These are phyloP conservation scores for Acrobasis repandana DNA, from an alignment of 2,888 invertebrate genomes.

Conservation along the genomic window DNA sequence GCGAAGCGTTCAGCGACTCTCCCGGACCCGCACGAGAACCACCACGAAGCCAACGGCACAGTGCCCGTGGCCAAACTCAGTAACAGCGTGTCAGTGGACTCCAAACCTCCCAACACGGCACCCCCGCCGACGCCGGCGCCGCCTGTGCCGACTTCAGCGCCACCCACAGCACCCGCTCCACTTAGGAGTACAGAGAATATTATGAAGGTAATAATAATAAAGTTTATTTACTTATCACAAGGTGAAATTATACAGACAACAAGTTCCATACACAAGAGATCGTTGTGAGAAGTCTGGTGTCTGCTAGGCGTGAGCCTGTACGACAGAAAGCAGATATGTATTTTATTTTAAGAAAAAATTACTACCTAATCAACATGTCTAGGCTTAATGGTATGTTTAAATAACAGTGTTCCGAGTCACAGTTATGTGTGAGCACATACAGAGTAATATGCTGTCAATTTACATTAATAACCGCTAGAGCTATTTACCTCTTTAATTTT, in stretches of 20 bases:
- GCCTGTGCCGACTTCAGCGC: conserved; percentile 66
- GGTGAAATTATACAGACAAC: too few species aligned
- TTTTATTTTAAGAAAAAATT: too few species aligned
- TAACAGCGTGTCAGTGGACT: conserved; percentile 70
- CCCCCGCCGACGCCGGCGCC: conserved; percentile 75
- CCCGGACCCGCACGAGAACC: conserved; percentile 71
- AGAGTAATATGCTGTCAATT: not conserved
- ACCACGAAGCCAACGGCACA: conserved; percentile 77
- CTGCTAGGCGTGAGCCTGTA: too few species aligned
- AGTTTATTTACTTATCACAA: too few species aligned
- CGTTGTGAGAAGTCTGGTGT: too few species aligned
- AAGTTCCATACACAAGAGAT: too few species aligned
- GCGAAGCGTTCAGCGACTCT: conserved; percentile 73
- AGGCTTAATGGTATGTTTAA: too few species aligned
- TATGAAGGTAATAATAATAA: conserved; percentile 75
- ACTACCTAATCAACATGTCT: too few species aligned
- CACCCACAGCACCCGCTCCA: conserved; percentile 56
- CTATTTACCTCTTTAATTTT: not conserved
- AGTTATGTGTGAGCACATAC: too few species aligned
- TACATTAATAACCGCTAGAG: not conserved
- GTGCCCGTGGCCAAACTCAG: conserved; percentile 58
- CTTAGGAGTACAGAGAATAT: conserved; percentile 75
- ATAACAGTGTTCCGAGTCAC: too few species aligned
- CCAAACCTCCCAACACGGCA: conserved; percentile 66
- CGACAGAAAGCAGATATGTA: too few species aligned